Percentiles rank a stretch among this genome's conserved stretches.
Evolutionary conservation across 2,797 vertebrate genomes (phyloP).

Genomic region (Myripristis jacobus): DNA sequence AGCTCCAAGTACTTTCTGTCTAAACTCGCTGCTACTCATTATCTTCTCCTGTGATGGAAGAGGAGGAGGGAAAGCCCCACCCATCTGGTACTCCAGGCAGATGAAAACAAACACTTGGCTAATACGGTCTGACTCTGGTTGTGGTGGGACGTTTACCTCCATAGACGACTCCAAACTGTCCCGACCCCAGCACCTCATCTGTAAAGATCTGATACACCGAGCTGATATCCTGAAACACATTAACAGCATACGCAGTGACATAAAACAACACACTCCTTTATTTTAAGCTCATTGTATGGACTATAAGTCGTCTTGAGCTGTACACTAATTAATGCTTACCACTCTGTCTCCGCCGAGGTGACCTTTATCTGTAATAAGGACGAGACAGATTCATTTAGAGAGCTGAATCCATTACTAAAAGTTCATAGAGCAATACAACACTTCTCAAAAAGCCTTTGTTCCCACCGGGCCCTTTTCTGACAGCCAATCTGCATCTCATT

Average conservation of each 20-base stretch:
- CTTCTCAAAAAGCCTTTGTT: not conserved
- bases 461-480: not conserved
- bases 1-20: too few relatives aligned
- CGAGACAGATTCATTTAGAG: constrained; percentile 6
- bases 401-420: too few relatives aligned
- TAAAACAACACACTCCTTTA: not conserved
- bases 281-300: not conserved
- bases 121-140: too few relatives aligned
- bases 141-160: constrained; percentile 60
- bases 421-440: too few relatives aligned
- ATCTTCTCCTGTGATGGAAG: too few relatives aligned
- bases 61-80: too few relatives aligned
- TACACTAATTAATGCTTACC: constrained; percentile 47
- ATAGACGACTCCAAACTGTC: constrained; percentile 86
- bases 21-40: not conserved
- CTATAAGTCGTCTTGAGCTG: not conserved
- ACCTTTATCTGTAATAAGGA: constrained; percentile 36
- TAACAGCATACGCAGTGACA: not conserved
- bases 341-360: not conserved
- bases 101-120: not conserved
- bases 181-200: constrained; percentile 84
- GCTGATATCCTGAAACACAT: constrained; percentile 79
- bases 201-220: constrained; percentile 83
- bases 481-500: not conserved
- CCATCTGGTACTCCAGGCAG: not conserved